Evolutionary conservation across 2,113 vertebrate species (phyloP).

Genomic region (Triplophysa tibetana): DNA sequence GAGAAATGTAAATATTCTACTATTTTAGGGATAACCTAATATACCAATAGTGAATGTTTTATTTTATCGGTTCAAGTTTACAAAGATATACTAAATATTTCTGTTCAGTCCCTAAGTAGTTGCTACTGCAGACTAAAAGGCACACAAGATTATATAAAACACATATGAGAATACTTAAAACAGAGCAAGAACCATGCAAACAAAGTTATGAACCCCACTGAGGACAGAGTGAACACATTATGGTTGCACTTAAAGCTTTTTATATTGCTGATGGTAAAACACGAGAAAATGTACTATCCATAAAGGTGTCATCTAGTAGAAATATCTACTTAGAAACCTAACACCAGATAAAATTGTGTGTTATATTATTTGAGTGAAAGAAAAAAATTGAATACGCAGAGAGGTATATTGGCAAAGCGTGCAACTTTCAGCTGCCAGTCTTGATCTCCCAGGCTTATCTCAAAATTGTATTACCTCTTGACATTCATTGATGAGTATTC

Average conservation of each 20-base stretch:
- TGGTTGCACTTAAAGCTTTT: background rate
- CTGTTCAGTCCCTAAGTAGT: slow-evolving; percentile 5
- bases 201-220: background rate
- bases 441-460: background rate
- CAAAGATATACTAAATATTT: too few relatives aligned
- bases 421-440: background rate
- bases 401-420: background rate
- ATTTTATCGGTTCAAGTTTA: too few relatives aligned
- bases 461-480: slow-evolving; percentile 1
- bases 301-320: background rate
- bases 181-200: background rate
- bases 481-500: background rate
- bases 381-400: background rate
- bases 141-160: background rate
- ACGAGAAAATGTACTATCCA: slow-evolving; percentile 2
- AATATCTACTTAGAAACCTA: background rate
- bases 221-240: background rate
- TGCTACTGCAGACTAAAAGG: background rate
- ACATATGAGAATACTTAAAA: background rate
- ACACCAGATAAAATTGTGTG: background rate
- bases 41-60: too few relatives aligned
- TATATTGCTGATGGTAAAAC: background rate
- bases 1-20: too few relatives aligned
- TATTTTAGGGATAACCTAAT: too few relatives aligned
- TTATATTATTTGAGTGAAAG: slow-evolving; percentile 19